Base-by-base conservation (phyloP, 2,797 vertebrate species). In the Fistularia tabacaria region DNA sequence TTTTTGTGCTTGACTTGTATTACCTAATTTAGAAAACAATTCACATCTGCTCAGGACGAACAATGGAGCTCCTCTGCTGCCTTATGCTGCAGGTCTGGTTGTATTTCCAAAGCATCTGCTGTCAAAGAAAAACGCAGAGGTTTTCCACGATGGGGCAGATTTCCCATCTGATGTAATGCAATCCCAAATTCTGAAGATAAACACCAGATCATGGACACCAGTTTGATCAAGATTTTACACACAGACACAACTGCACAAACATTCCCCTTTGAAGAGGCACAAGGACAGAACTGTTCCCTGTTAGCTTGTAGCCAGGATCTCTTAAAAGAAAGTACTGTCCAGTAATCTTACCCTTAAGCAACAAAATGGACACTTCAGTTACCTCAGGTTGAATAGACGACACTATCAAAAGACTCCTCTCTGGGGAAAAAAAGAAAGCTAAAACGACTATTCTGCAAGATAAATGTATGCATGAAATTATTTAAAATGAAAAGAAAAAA, bases 81-180 rank as follows among this genome's bases (percentile, higher is more conserved):
- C 52, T 12, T 36, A 38, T 9, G 14, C 55, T 40, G 51, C 44
- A 36, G 4, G 44, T 15, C 51, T 66, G 62, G 43, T 42, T 66
- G 14, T 44, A 45, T 49, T 66, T 54, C 40, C 41, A 9, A 1
- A 38, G 49, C 66, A 71, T 60, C 70, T 69, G 67, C 55, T 67
- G 14, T 59, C 36, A 57, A 25, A 62, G 6, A 51, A 71, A 46
- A 15, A 12, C 7, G 5, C 14, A 15, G 14, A 57, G 7, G 6
- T 56, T 64, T 63, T 56, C 53, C 39, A 36, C 0, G 14, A 7
- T 11, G 40, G 9, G 25, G 46, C 46, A 15, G 13, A 3, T 3
- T 41, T 58, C 45, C 10, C 15, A 40, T 7, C 3, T 48, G 46
- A 39, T 50, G 42, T 64, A 51, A 59, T 49, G 12, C 39, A 64